These are phyloP conservation scores for Lepidocolaptes lacrymiger DNA, from an alignment of 2,797 vertebrate genomes.

Conservation along the genomic window DNA sequence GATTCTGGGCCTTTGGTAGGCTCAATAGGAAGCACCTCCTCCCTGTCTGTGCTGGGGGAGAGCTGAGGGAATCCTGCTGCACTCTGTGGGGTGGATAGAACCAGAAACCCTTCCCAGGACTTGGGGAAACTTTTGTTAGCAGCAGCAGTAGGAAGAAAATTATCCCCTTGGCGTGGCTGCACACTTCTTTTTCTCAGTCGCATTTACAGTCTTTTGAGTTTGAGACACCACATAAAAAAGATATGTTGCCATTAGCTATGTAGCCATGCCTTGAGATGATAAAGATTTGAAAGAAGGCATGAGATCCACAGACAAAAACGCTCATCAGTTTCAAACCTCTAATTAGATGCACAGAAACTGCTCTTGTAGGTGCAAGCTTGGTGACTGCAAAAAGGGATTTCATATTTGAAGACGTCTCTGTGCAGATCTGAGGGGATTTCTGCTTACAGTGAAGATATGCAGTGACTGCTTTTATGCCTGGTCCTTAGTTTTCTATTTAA, in stretches of 20 bases:
- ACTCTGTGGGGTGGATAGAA: background rate
- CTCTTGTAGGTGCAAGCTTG: background rate
- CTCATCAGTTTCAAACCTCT: background rate
- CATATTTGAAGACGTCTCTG: background rate
- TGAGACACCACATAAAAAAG: background rate
- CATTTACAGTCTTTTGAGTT: background rate
- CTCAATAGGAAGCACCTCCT: background rate
- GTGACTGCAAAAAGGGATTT: background rate
- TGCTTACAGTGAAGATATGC: background rate
- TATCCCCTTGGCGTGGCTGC: background rate
- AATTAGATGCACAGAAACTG: background rate
- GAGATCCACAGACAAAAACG: background rate
- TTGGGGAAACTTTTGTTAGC: background rate
- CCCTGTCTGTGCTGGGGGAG: background rate
- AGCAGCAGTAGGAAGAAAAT: background rate
- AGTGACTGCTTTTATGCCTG: background rate
- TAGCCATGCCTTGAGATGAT: background rate
- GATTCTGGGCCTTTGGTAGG: background rate
- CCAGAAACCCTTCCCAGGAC: background rate
- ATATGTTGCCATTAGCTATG: background rate
- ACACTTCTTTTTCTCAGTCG: rapidly evolving
- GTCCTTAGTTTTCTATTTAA: background rate
- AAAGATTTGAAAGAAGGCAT: background rate
- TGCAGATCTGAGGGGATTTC: background rate
- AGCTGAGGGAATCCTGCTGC: background rate